Evolutionary conservation across 2,113 vertebrate genomes (phyloP), one percentile per base, ranked within the genome.

Genomic region (Tetrax tetrax): DNA sequence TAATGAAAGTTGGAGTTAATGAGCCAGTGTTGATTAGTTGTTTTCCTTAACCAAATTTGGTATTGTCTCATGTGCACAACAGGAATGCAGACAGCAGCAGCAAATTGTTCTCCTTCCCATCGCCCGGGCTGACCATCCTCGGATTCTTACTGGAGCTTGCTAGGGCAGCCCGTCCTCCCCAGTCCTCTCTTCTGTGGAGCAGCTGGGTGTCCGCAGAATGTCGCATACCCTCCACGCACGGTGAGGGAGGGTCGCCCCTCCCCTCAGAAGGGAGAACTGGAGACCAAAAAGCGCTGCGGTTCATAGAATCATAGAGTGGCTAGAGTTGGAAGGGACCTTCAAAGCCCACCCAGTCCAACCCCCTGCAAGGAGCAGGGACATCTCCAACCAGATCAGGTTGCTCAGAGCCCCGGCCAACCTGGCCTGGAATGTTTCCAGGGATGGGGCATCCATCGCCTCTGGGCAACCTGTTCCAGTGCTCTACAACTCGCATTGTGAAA

Each of bases 211-310:
- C 2, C 1, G 0, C 29, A 47, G 33, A 38, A 47, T 38, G 25
- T 41, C n/a, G 20, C 22, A 4, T 43, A 35, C 14, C 35, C 27
- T 60, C 29, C 16, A 13, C 13, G 27, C 0, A 0, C 63, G n/a
- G 7, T 31, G 60, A 41, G 24, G 13, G 29, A 63, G 23, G 53
- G 37, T 43, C 41, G 29, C 14, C 35, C 21, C 56, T 54, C 23
- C 20, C 20, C 35, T 45, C 0, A 0, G 53, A 38, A 80, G 27
- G 37, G 24, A n/a, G 14, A 56, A 17, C 0, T 38, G 54, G 13
- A 78, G 56, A 24, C 50, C 22, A 81, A 29, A 76, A 76, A 4
- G 29, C 27, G 29, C 16, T 38, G 41, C 0, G 1, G 23, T n/a
- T n/a, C n/a, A n/a, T n/a, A n/a, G n/a, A n/a, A n/a, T n/a, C n/a